Percentiles rank a stretch among this genome's conserved stretches.
Evolutionary conservation across 2,113 vertebrate species (phyloP).

Genomic region (Oryzias curvinotus): DNA sequence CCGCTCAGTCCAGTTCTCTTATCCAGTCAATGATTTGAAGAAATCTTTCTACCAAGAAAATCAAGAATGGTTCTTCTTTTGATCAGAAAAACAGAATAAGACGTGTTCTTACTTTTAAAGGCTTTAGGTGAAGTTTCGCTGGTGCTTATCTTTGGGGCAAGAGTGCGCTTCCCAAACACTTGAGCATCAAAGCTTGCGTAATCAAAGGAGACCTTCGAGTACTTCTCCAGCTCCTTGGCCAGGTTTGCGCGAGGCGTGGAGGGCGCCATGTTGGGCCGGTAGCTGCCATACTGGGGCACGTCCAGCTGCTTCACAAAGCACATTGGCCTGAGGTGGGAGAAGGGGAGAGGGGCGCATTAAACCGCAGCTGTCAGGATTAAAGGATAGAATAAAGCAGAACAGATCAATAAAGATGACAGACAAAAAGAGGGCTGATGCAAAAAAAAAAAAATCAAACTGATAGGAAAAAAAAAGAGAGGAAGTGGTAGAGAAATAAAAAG

Average conservation of each 20-base stretch:
- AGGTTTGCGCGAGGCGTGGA: conserved; percentile 90
- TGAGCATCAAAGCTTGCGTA: conserved; percentile 99
- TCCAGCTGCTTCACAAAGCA: conserved; percentile 99
- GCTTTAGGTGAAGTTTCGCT: conserved; percentile 98
- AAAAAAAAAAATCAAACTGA: conserved; percentile 15
- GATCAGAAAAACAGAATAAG: too few species aligned
- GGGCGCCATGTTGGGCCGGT: conserved; percentile 87
- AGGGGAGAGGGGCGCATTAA: conserved; percentile 22
- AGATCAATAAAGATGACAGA: conserved; percentile 13
- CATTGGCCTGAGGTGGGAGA: conserved; percentile 85
- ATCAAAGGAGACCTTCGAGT: conserved; percentile 99
- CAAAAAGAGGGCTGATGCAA: conserved; percentile 34
- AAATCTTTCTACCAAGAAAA: too few species aligned
- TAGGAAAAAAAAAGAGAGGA: conserved; percentile 29
- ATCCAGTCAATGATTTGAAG: too few species aligned
- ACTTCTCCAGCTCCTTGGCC: conserved; percentile 73
- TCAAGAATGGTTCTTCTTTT: too few species aligned
- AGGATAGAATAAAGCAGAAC: conserved; percentile 12
- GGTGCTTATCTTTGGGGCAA: conserved; percentile 98
- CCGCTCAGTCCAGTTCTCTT: too few species aligned
- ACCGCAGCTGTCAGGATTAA: neutral
- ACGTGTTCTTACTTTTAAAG: conserved; percentile 91
- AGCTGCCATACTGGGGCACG: conserved; percentile 91
- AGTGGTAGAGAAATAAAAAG: conserved; percentile 39
- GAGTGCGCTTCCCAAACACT: conserved; percentile 98